These are phyloP conservation scores for Hylaeus volcanicus DNA, from an alignment of 1,140 invertebrate species.

Conservation along the genomic window DNA sequence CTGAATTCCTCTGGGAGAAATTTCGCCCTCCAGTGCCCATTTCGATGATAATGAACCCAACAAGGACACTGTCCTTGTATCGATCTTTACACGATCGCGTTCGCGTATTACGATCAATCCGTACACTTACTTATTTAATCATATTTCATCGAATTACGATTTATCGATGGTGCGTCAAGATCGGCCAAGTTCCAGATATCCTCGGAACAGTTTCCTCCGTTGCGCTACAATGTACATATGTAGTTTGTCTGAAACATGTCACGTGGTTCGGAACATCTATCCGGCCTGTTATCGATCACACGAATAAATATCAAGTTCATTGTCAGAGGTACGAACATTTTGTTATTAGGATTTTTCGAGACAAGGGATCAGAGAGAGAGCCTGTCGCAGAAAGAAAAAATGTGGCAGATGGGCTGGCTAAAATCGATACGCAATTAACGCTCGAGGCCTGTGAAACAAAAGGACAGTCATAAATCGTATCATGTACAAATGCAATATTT, in stretches of 20 bases:
- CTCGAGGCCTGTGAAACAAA: constrained; percentile 31
- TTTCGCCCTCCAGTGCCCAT: no score
- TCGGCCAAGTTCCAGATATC: not conserved
- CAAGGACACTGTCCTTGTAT: no score
- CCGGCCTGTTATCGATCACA: not conserved
- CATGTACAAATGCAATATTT: constrained; percentile 60
- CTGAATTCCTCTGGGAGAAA: no score
- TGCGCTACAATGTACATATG: no score
- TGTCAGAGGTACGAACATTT: not conserved
- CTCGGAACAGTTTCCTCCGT: not conserved
- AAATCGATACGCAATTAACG: constrained; percentile 62
- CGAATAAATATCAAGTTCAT: constrained; percentile 36
- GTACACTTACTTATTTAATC: no score
- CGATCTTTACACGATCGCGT: no score
- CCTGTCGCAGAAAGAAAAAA: constrained; percentile 4
- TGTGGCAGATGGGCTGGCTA: not conserved
- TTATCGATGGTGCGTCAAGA: not conserved
- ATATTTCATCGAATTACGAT: no score
- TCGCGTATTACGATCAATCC: no score
- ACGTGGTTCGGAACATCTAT: not conserved
- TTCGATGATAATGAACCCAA: no score
- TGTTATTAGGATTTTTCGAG: constrained; percentile 17
- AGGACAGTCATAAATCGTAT: constrained; percentile 13
- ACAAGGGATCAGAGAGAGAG: not conserved
- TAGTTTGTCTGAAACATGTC: not conserved